A percentile compares a stretch with the other conserved stretches of the same genome.
phyloP scores from a whole-genome alignment of 2,888 invertebrate species.

The Orthosia gracilis region DNA sequence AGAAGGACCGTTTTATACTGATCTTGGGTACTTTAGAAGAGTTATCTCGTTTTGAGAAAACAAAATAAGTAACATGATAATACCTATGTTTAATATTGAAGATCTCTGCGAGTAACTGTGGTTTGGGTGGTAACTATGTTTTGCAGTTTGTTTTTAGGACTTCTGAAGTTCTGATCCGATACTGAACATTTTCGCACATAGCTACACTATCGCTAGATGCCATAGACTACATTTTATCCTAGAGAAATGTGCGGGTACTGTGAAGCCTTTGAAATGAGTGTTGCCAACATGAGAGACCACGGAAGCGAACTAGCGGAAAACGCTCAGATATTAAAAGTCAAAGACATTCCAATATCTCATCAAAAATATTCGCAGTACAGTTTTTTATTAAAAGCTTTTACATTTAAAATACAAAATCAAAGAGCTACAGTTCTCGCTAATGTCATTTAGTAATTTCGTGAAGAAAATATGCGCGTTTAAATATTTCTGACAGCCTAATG shows the following conservation, averaged over 20 bases:
- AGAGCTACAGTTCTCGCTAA: constrained; percentile 46
- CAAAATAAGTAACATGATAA: background rate
- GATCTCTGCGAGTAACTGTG: no score
- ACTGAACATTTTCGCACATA: no score
- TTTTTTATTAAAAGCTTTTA: constrained; percentile 40
- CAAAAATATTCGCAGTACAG: constrained; percentile 29
- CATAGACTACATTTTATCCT: background rate
- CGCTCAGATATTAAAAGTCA: background rate
- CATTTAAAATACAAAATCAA: constrained; percentile 50
- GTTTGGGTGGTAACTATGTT: no score
- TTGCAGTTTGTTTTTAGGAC: no score
- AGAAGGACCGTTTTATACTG: constrained; percentile 20
- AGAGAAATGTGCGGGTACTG: background rate
- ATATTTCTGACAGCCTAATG: constrained; percentile 58
- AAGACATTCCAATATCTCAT: constrained; percentile 28
- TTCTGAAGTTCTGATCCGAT: no score
- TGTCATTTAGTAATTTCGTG: constrained; percentile 52
- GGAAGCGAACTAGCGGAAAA: background rate
- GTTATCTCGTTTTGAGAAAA: background rate
- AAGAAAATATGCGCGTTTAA: constrained; percentile 55
- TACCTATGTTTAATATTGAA: background rate
- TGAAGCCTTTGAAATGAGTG: background rate
- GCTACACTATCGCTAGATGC: background rate
- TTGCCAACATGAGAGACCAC: no score
- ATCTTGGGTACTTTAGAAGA: constrained; percentile 8